phyloP scores from a whole-genome alignment of 1,140 invertebrate species.

The Drosophila miranda region DNA sequence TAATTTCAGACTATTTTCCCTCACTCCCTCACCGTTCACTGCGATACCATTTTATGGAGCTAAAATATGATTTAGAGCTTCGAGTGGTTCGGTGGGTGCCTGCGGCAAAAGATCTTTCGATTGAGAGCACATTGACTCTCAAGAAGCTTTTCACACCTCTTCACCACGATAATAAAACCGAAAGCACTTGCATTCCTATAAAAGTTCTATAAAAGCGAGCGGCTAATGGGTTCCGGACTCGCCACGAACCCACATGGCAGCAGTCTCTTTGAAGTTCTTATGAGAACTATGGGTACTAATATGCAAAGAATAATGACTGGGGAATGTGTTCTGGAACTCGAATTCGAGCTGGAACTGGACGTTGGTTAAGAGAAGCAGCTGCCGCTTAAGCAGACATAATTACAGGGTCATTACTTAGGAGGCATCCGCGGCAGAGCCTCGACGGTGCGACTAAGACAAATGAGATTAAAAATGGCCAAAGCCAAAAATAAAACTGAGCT shows the following conservation, averaged over 20 bases:
- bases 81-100: background rate
- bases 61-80: conserved; percentile 16
- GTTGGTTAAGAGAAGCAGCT: too few relatives aligned
- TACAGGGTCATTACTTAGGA: conserved; percentile 36
- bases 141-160: conserved; percentile 35
- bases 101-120: too few relatives aligned
- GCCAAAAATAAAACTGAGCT: conserved; percentile 45
- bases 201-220: conserved; percentile 1
- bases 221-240: conserved; percentile 16
- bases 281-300: conserved; percentile 19
- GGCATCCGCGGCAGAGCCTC: conserved; percentile 8
- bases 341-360: too few relatives aligned
- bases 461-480: conserved; percentile 26
- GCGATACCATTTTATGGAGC: background rate
- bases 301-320: conserved; percentile 14
- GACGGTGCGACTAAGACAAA: conserved; percentile 31
- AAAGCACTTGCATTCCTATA: conserved; percentile 1
- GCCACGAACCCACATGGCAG: background rate
- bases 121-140: background rate
- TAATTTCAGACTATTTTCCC: too few relatives aligned
- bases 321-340: background rate
- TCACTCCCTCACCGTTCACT: too few relatives aligned
- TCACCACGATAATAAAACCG: conserved; percentile 4
- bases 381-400: conserved; percentile 35
- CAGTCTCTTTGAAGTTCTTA: background rate